Evolutionary conservation across 2,888 invertebrate species (phyloP).

Genomic region (Mesopsocus fuscifrons): DNA sequence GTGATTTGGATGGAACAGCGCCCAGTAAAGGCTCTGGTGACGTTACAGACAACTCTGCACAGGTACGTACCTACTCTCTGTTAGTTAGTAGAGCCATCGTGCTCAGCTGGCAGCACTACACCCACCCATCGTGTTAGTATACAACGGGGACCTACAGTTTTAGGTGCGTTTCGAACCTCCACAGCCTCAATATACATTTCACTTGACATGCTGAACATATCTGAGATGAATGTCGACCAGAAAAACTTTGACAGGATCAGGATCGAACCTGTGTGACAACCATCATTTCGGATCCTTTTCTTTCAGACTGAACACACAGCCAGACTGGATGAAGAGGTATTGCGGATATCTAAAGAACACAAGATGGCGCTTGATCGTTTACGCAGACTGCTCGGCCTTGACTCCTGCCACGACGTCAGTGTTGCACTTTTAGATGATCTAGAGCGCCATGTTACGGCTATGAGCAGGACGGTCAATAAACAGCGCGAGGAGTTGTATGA

Average conservation of each 20-base stretch:
- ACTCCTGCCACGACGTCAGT: not conserved
- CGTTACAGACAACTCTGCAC: not conserved
- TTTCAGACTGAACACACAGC: slow-evolving; percentile 16
- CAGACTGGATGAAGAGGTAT: slow-evolving; percentile 38
- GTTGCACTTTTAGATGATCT: slow-evolving; percentile 11
- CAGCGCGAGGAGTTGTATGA: slow-evolving; percentile 59
- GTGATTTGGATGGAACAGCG: slow-evolving; percentile 41
- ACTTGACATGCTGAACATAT: no score
- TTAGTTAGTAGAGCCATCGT: not conserved
- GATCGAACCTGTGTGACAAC: no score
- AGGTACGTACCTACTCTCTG: not conserved
- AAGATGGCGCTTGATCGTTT: slow-evolving; percentile 27
- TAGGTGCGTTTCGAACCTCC: no score
- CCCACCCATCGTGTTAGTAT: no score
- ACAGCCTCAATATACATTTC: no score
- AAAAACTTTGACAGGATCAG: no score
- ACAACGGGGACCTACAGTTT: no score
- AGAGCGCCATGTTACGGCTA: slow-evolving; percentile 40
- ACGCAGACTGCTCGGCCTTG: not conserved
- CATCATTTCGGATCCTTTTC: no score
- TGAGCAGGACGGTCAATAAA: slow-evolving; percentile 47
- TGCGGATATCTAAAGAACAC: slow-evolving; percentile 37
- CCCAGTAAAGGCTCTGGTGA: slow-evolving; percentile 1
- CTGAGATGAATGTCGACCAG: no score
- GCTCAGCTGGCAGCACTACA: no score